These are phyloP conservation scores for Perca schrenkii DNA, from an alignment of 2,113 vertebrate species.

Conservation along the genomic window DNA sequence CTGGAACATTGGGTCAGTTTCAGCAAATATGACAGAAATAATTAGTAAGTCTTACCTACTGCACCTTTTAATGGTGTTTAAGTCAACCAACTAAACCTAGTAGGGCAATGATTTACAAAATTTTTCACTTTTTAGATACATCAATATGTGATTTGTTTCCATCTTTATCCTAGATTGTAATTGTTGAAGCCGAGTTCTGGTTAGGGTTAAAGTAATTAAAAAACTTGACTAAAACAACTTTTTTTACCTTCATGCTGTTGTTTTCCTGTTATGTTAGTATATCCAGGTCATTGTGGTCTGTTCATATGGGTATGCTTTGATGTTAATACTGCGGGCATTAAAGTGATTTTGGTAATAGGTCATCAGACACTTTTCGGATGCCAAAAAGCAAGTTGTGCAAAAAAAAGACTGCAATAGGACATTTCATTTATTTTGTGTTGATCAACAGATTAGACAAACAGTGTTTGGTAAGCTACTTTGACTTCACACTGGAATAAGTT, in stretches of 20 bases:
- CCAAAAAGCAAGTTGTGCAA: not conserved
- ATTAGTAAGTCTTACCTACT: too few species aligned
- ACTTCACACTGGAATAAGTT: too few species aligned
- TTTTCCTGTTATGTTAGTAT: not conserved
- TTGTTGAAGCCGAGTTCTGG: too few species aligned
- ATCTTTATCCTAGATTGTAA: not conserved
- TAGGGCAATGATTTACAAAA: too few species aligned
- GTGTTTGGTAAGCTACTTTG: too few species aligned
- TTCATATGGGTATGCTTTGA: not conserved
- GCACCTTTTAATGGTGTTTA: too few species aligned
- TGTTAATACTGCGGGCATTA: not conserved
- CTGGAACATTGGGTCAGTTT: too few species aligned
- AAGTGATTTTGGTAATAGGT: not conserved
- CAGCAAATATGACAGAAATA: too few species aligned
- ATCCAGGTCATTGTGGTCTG: not conserved
- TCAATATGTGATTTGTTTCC: not conserved
- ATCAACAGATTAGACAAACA: not conserved
- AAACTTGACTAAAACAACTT: not conserved
- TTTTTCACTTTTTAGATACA: too few species aligned
- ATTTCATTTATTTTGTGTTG: not conserved
- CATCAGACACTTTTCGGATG: not conserved
- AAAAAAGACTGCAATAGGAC: not conserved
- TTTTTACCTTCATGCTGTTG: not conserved
- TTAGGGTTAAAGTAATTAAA: too few species aligned
- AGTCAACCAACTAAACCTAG: too few species aligned